Base-by-base conservation (phyloP, 2,113 vertebrate genomes). In the Lycocorax pyrrhopterus region DNA sequence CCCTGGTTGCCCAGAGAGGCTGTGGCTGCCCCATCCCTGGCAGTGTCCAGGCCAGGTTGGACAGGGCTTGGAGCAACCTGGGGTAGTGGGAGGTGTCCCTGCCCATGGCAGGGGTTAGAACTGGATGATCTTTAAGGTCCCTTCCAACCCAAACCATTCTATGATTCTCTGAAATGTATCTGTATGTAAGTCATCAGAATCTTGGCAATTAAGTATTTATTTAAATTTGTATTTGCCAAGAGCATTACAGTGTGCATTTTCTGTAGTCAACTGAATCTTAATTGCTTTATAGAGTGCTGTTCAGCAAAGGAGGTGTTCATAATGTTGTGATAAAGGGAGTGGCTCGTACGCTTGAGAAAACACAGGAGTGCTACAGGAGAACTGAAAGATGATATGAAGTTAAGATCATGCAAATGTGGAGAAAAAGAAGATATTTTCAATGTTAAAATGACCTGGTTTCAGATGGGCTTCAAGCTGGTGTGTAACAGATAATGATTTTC, bases 41-140 rank as follows among this genome's bases (percentile, higher is more conserved):
- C 0, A 33, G 7, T 7, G 71, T 19, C 71, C 0, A 47, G 41
- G 26, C 30, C 47, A 55, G n/a, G 4, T 0, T 83, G 71, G 25
- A 47, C 0, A 0, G 27, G 19, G 5, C 20, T 41, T 53, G 47
- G 47, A 69, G 35, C 63, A 69, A 0, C 26, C 63, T 83, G 55
- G 55, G 17, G 2, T 1, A 9, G 41, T 33, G 6, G 55, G 7
- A 83, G 5, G 3, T 62, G 71, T 49, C 41, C 79, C 55, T 76
- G 71, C 12, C 37, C 55, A 11, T 35, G 55, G 26, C 71, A 55
- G 11, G 11, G 22, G 4, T 0, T 41, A 23, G 47, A 18, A 49
- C 10, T 12, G 19, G 5, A 27, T 52, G 44, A 46, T 2, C 9
- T 89, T 59, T 46, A 8, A n/a, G 9, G 1, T 52, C 3, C 39